Evolutionary conservation across 2,113 vertebrate species (phyloP), one percentile per base, ranked within the genome.

Genomic region (Vimba vimba): DNA sequence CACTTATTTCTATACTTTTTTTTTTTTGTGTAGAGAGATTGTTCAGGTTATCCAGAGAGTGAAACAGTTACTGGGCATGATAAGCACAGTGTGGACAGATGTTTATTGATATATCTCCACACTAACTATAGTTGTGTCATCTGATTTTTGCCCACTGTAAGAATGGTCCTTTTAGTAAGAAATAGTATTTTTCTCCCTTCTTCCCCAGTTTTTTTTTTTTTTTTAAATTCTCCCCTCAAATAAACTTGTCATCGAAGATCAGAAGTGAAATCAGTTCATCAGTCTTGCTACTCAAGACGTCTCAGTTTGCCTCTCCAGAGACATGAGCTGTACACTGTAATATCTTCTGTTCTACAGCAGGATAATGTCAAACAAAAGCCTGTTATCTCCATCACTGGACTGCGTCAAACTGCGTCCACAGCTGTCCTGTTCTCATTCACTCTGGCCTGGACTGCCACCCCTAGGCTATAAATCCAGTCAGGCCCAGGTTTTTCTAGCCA

Each of bases 341-440:
- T 69, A 36, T 62, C 7, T 73, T 57, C 23, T 75, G 45, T 80
- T 79, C 45, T 84, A 66, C 45, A 33, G 43, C 47, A 47, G 27
- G 55, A 52, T 79, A 47, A 68, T 19, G 74, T 68, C 47, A 88
- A 69, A 66, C 82, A 86, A 62, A 73, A 79, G n/a, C 52, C 45
- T 66, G 78, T 76, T 84, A 55, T 90, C 88, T 83, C 85, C 86
- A 79, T 39, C 27, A 66, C 39, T 86, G 86, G 66, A 88, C 88
- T 90, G 89, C 75, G 73, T 91, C 82, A 90, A 77, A n/a, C 73
- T 30, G 85, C 83, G 66, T 66, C 87, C 87, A 47, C 88, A 90
- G 91, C 91, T 91, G 88, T 50, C 75, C 81, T 75, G 80, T 57
- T 50, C 33, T 88, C 45, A 30, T 79, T 25, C 64, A 83, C 27